Evolutionary conservation across 1,140 invertebrate species (phyloP), one percentile per base, ranked within the genome.

Genomic region (Drosophila parabipectinata): DNA sequence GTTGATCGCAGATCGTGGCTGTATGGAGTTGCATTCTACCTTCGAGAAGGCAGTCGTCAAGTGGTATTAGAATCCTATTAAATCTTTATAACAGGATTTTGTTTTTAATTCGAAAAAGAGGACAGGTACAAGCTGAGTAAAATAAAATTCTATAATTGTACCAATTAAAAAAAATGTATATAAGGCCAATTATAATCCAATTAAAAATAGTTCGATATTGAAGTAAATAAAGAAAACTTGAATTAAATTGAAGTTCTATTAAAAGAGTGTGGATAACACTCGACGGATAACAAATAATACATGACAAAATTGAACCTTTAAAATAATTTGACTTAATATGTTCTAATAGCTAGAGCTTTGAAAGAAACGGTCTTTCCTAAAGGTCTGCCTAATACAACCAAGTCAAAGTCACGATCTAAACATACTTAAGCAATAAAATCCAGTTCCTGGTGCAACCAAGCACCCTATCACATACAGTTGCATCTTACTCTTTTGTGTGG

Each of bases 401-500:
- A 50, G 21, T 50, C 57, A 64, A 75, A 67, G 69, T 85, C 81
- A 81, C 78, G 82, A 87, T 85, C 58, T 68, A 56, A 47, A 21
- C 73, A 59, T 59, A 73, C 18, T 37, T 47, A 15, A 37, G 48
- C 53, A 34, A 62, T 4, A 37, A 37, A 37, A n/a, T 37, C 34
- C 12, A 39, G 47, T 45, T 30, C 24, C 18, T 39, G 58, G 45
- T 72, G 54, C 68, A 72, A 30, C 24, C 37, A 63, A 18, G 34
- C 66, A 55, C 10, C 39, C n/a, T n/a, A 18, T 8, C 10, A 3
- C 18, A 44, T 21, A 73, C 26, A 28, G 26, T 6, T 28, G 26
- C 6, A 55, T 68, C 55, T 76, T 67, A 72, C 67, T 75, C 54
- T 75, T 75, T 76, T 39, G 39, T 41, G 24, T 4, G 61, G 48